Percentiles rank a stretch among this genome's conserved stretches.
phyloP scores from a whole-genome alignment of 1,140 invertebrate species.

The Platorchestia sp. region DNA sequence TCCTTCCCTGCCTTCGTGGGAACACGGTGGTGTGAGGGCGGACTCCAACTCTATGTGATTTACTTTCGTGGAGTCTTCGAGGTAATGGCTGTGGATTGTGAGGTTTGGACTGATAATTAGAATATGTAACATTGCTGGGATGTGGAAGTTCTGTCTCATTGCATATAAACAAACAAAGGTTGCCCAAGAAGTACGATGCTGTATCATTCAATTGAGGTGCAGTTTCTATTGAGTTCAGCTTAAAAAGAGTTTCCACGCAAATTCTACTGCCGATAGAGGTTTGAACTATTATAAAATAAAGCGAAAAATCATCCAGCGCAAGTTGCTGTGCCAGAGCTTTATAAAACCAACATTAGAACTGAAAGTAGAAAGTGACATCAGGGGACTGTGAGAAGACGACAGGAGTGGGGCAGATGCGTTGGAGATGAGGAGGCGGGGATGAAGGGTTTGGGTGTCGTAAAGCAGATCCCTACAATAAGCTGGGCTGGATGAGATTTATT shows the following conservation, averaged over 20 bases:
- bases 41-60: not conserved
- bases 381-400: too few species aligned
- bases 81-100: not conserved
- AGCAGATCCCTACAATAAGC: conserved; percentile 51
- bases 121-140: too few species aligned
- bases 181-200: not conserved
- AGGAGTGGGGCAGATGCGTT: not conserved
- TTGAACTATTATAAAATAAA: not conserved
- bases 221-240: not conserved
- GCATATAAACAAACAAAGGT: not conserved
- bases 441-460: not conserved
- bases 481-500: conserved; percentile 24
- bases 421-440: not conserved
- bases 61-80: not conserved
- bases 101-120: too few species aligned
- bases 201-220: not conserved
- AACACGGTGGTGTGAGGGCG: not conserved
- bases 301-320: too few species aligned
- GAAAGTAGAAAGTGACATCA: not conserved
- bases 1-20: not conserved
- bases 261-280: not conserved
- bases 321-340: too few species aligned
- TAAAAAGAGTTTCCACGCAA: not conserved
- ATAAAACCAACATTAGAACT: not conserved
- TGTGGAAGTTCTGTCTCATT: not conserved